These are phyloP conservation scores for Ferrisia virgata DNA, from an alignment of 2,888 invertebrate genomes.

Conservation along the genomic window DNA sequence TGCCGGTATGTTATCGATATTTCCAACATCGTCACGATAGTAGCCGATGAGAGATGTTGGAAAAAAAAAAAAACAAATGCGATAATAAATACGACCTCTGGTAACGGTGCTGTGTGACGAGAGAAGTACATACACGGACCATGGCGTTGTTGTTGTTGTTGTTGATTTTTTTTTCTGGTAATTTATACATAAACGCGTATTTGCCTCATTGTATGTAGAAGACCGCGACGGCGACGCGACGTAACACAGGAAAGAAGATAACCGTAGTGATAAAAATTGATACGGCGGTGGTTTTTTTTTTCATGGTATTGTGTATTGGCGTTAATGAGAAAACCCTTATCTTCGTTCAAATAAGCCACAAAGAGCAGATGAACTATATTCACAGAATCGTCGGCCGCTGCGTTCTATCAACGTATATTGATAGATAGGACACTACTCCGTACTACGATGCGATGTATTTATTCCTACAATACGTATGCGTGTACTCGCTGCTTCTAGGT, in stretches of 20 bases:
- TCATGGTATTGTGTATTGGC: not conserved
- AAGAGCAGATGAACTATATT: not conserved
- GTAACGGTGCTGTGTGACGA: not conserved
- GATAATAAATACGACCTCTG: constrained; percentile 17
- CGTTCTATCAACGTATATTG: not conserved
- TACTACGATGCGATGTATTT: no score
- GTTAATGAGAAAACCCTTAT: not conserved
- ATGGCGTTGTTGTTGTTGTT: no score
- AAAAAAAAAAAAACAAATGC: not conserved
- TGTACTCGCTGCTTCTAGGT: no score
- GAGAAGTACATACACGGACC: not conserved
- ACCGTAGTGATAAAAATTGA: not conserved
- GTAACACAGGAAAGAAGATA: constrained; percentile 9
- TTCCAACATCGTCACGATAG: not conserved
- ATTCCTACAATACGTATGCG: no score
- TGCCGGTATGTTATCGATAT: not conserved
- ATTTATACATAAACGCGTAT: not conserved
- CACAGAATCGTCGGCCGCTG: not conserved
- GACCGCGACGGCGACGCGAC: not conserved
- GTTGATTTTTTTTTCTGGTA: not conserved
- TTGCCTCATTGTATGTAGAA: not conserved
- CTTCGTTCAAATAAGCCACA: not conserved
- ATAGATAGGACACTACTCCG: not conserved
- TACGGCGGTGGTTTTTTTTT: not conserved
- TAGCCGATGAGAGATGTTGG: not conserved